These are phyloP conservation scores for Hypomecis atomaria DNA, from an alignment of 2,888 invertebrate species.

Conservation along the genomic window DNA sequence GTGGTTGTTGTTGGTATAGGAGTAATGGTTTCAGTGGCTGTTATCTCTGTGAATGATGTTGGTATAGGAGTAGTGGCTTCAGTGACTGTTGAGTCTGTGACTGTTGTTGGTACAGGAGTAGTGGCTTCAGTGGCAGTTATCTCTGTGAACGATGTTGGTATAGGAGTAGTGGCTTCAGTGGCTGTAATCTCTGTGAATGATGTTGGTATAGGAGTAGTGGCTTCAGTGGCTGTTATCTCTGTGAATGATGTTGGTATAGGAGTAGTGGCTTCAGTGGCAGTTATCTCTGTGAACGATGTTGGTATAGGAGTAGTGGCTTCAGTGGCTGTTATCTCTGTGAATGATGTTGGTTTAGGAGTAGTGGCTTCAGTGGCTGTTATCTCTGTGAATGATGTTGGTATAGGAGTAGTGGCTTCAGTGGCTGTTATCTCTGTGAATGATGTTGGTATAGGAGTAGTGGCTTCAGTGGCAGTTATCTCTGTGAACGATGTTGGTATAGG, in stretches of 20 bases:
- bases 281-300: no score
- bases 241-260: no score
- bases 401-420: neutral
- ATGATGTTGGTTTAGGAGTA: neutral
- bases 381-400: neutral
- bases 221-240: neutral
- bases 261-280: no score
- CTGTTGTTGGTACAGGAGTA: neutral
- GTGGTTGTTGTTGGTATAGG: conserved; percentile 1
- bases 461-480: neutral
- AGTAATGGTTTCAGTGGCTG: neutral
- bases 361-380: neutral
- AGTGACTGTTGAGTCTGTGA: neutral
- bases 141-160: neutral
- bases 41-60: conserved; percentile 4
- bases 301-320: neutral
- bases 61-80: neutral
- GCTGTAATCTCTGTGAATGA: neutral
- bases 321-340: neutral
- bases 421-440: no score
- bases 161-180: neutral
- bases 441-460: neutral
- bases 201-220: neutral
- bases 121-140: conserved; percentile 17
- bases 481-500: neutral